Evolutionary conservation across 2,113 vertebrate genomes (phyloP).

Genomic region (Crotalus tigris): DNA sequence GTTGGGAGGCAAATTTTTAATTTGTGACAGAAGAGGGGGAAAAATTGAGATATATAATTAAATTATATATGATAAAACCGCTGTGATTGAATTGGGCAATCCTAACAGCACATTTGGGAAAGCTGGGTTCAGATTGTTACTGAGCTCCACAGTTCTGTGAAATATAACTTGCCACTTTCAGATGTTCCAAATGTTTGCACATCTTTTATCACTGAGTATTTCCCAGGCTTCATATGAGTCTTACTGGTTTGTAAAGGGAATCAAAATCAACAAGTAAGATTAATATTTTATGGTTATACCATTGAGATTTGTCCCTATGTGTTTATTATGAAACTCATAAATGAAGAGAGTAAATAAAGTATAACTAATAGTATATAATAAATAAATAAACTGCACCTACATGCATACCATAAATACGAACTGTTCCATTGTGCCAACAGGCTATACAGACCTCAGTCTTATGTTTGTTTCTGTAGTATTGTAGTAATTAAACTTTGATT

Average conservation of each 20-base stretch:
- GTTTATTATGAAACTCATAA: neutral
- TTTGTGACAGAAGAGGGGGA: neutral
- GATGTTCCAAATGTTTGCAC: neutral
- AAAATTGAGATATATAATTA: neutral
- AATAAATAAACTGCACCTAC: neutral
- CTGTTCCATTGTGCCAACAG: neutral
- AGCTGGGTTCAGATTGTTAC: neutral
- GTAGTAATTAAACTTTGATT: constrained; percentile 24
- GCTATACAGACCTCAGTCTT: neutral
- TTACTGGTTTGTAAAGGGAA: neutral
- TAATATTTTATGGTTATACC: neutral
- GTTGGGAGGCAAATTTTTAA: neutral
- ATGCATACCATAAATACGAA: neutral
- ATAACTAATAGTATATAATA: neutral
- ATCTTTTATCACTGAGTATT: neutral
- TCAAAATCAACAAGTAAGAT: neutral
- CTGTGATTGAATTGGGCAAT: neutral
- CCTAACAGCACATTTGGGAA: neutral
- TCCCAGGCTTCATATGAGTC: neutral
- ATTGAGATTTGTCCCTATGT: neutral
- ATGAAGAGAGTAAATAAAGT: neutral
- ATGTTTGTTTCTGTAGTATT: neutral
- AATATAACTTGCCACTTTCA: neutral
- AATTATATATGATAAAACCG: neutral
- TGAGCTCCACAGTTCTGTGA: neutral